Percentiles rank a stretch among this genome's conserved stretches.
Conservation (phyloP, 2,113 vertebrate genomes). For the Xenopus borealis region DNA sequence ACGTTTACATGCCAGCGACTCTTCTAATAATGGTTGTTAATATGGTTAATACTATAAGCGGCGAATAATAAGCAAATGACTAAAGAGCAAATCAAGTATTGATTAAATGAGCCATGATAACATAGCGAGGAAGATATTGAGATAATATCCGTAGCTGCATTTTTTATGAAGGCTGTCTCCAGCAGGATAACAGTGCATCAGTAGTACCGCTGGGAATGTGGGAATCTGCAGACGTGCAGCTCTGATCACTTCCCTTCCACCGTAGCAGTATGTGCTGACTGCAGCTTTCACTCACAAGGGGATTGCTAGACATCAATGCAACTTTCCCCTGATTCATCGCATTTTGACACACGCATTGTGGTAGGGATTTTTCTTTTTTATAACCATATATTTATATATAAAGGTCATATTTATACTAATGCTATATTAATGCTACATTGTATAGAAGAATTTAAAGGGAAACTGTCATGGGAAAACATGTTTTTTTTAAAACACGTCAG, state of each 20-base stretch:
- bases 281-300: constrained; percentile 8
- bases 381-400: too few species aligned
- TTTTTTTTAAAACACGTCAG: too few species aligned
- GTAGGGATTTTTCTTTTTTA: too few species aligned
- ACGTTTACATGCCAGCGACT: too few species aligned
- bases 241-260: constrained; percentile 7
- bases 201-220: constrained; percentile 1
- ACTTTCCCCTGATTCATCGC: constrained; percentile 9
- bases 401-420: too few species aligned
- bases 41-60: too few species aligned
- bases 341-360: background rate
- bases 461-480: too few species aligned
- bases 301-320: background rate
- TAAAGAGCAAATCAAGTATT: background rate
- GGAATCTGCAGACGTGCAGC: background rate
- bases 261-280: background rate
- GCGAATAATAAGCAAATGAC: too few species aligned
- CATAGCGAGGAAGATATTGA: background rate
- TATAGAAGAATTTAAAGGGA: too few species aligned
- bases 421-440: too few species aligned
- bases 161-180: background rate
- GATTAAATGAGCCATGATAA: too few species aligned
- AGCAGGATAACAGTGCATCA: background rate
- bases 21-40: too few species aligned
- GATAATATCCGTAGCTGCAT: constrained; percentile 1